phyloP scores from a whole-genome alignment of 1,140 invertebrate species.

The Trichogramma pretiosum region DNA sequence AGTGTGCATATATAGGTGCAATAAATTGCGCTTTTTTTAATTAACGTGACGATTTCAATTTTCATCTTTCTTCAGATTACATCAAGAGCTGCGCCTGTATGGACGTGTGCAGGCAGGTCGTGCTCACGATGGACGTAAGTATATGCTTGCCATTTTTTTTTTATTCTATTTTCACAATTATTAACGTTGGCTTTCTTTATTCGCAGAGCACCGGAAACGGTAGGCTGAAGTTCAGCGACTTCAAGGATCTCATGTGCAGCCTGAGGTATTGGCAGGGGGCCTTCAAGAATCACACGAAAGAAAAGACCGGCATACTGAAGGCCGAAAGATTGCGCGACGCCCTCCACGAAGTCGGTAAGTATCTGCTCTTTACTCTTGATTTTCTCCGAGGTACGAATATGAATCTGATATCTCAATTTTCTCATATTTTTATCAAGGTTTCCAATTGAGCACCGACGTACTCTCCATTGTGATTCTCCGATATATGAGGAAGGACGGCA shows the following conservation, averaged over 20 bases:
- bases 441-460: slow-evolving; percentile 75
- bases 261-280: slow-evolving; percentile 84
- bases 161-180: slow-evolving; percentile 9
- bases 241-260: slow-evolving; percentile 87
- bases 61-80: slow-evolving; percentile 56
- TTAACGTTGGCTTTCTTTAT: too few relatives aligned
- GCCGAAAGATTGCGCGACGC: slow-evolving; percentile 80
- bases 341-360: slow-evolving; percentile 67
- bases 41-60: background rate
- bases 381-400: too few relatives aligned
- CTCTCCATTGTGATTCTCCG: slow-evolving; percentile 72
- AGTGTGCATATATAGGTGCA: slow-evolving; percentile 6
- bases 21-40: slow-evolving; percentile 7
- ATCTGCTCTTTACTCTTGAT: slow-evolving; percentile 7
- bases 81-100: slow-evolving; percentile 89
- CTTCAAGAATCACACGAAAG: slow-evolving; percentile 83
- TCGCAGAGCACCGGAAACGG: slow-evolving; percentile 71
- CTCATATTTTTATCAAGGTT: slow-evolving; percentile 59
- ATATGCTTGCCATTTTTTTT: too few relatives aligned
- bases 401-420: slow-evolving; percentile 7
- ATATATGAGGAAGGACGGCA: slow-evolving; percentile 89
- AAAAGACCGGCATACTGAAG: slow-evolving; percentile 81
- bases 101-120: slow-evolving; percentile 84
- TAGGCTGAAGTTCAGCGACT: slow-evolving; percentile 74
- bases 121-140: slow-evolving; percentile 81